Base-by-base conservation (phyloP, 2,113 vertebrate species). In the Rhynchopsitta pachyrhyncha region DNA sequence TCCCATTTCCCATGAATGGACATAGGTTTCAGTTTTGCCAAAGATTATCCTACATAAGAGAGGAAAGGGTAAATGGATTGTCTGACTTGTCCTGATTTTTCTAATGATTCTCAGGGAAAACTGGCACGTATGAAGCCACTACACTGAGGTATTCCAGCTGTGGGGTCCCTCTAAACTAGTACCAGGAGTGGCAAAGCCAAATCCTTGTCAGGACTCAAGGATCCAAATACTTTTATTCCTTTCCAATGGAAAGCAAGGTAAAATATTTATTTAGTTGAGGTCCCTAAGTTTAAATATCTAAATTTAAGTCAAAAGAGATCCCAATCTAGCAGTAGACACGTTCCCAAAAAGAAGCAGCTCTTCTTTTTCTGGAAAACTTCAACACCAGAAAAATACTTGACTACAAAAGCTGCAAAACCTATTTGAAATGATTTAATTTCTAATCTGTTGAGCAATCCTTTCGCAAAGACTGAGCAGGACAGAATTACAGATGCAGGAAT, bases 401-500 rank as follows among this genome's bases (percentile, higher is more conserved):
- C 55, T 81, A 70, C 73, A 94, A 92, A 96, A 83, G 60, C 78
- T 91, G 68, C 66, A 77, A 93, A 85, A 91, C 93, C 80, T 1
- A 91, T 92, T 90, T 93, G 81, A 94, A 95, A 92, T 75, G 3
- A 91, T 82, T 78, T 69, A 55, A 75, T 91, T 95, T 94, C 84
- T 92, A 93, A 90, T 93, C 86, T 91, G 55, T 92, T 93, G 71
- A 92, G 84, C 82, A 96, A 90, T 94, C 64, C 42, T 93, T 96
- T 97, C 75, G 71, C 71, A 94, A 92, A 95, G 91, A 93, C 39
- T 62, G 64, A 89, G 85, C 91, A 93, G 93, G 84, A 92, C 95
- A 95, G 86, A 93, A 96, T 89, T 89, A 96, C 95, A 96, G 82
- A 82, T 91, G 68, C 80, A 44, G 64, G 86, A 92, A 94, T 91